These are phyloP conservation scores for Ophion ellenae DNA, from an alignment of 2,888 invertebrate species.

Conservation along the genomic window DNA sequence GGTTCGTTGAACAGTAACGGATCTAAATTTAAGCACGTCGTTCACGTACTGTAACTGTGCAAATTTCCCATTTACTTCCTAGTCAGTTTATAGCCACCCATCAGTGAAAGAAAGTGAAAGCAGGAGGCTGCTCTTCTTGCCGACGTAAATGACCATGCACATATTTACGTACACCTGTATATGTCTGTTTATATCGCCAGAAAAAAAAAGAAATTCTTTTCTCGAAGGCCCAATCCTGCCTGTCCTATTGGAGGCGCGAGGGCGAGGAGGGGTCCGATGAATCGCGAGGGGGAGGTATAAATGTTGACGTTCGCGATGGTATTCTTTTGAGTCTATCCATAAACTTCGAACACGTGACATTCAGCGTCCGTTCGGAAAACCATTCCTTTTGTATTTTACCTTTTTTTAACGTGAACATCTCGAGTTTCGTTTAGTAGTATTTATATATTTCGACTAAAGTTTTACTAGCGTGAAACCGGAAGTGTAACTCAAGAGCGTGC, in stretches of 20 bases:
- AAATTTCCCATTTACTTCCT: slow-evolving; percentile 1
- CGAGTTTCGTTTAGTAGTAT: background rate
- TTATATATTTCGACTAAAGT: background rate
- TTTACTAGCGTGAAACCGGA: background rate
- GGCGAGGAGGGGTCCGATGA: background rate
- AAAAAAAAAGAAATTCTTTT: slow-evolving; percentile 56
- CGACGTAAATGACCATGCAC: background rate
- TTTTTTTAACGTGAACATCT: background rate
- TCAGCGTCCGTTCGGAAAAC: slow-evolving; percentile 5
- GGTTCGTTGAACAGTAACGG: background rate
- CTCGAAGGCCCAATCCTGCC: slow-evolving; percentile 50
- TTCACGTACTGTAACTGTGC: background rate
- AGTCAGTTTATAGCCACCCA: background rate
- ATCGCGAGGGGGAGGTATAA: slow-evolving; percentile 74
- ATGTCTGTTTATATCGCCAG: background rate
- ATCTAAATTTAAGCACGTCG: background rate
- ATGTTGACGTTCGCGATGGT: slow-evolving; percentile 66
- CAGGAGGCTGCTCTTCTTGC: background rate
- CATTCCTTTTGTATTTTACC: background rate
- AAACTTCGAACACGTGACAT: slow-evolving; percentile 31
- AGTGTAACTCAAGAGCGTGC: background rate
- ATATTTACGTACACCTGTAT: too few species aligned
- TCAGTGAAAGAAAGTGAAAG: slow-evolving; percentile 24
- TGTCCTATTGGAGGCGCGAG: slow-evolving; percentile 6
- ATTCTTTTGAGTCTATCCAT: slow-evolving; percentile 56